These are phyloP conservation scores for Idaea straminata DNA, from an alignment of 2,888 invertebrate species.

Conservation along the genomic window DNA sequence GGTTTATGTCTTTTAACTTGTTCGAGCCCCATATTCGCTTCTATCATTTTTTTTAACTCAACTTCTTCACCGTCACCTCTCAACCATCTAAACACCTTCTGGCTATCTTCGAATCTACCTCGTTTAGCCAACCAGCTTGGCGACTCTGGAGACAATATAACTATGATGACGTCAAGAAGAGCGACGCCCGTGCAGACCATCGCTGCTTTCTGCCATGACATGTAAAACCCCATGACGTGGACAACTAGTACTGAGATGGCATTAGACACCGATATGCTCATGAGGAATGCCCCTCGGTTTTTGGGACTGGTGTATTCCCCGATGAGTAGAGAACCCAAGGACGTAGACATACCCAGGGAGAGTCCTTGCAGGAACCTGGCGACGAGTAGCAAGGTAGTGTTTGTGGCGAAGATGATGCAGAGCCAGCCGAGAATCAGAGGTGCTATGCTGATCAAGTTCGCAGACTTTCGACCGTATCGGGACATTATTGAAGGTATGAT, in stretches of 20 bases:
- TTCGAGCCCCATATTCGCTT: slow-evolving; percentile 48
- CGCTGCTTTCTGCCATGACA: slow-evolving; percentile 77
- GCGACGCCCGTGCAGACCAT: slow-evolving; percentile 67
- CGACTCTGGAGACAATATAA: slow-evolving; percentile 78
- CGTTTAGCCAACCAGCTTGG: slow-evolving; percentile 83
- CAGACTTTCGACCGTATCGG: slow-evolving; percentile 72
- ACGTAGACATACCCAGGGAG: slow-evolving; percentile 73
- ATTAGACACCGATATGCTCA: slow-evolving; percentile 80
- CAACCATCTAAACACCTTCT: slow-evolving; percentile 76
- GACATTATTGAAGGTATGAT: slow-evolving; percentile 69
- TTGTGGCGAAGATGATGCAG: slow-evolving; percentile 55
- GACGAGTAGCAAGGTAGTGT: slow-evolving; percentile 49
- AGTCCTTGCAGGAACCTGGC: slow-evolving; percentile 58
- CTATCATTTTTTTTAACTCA: slow-evolving; percentile 55
- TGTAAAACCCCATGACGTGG: slow-evolving; percentile 81
- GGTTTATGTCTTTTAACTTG: slow-evolving; percentile 35
- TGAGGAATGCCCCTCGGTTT: slow-evolving; percentile 80
- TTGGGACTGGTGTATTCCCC: slow-evolving; percentile 79
- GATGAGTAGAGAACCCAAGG: slow-evolving; percentile 70
- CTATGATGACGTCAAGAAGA: slow-evolving; percentile 61
- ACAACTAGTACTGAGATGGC: slow-evolving; percentile 79
- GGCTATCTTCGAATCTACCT: slow-evolving; percentile 75
- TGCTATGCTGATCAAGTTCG: slow-evolving; percentile 66
- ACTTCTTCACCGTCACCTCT: slow-evolving; percentile 71
- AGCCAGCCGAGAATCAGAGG: slow-evolving; percentile 77